Evolutionary conservation across 2,113 vertebrate genomes (phyloP), one percentile per base, ranked within the genome.

Genomic region (Dipodomys ordii): DNA sequence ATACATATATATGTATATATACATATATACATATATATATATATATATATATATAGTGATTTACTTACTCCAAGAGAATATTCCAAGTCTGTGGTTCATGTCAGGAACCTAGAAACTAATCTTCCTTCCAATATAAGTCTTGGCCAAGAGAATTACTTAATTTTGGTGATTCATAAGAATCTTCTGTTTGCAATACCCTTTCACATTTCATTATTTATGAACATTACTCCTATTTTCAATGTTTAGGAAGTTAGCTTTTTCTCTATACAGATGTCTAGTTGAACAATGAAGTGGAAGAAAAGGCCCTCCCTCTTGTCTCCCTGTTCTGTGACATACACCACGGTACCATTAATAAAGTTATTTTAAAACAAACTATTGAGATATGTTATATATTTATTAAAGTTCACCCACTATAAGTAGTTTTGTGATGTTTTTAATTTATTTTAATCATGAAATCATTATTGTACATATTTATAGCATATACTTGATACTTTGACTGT

Each of bases 41-140:
- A 88, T n/a, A 62, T 1, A 79, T 6, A 89, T 13, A 39, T 39
- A 39, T 39, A 39, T 39, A 6, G 39, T 39, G 39, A 94, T 72
- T 91, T 74, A 91, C 4, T 83, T 32, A 71, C 2, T 81, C 6
- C 7, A 83, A 73, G 2, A 72, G 11, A 2, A 2, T 73, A 68
- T 69, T 23, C 32, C 30, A 84, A 71, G 65, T 90, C 6, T 49
- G 7, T 23, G n/a, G 82, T 23, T 93, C 92, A 35, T 90, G 30
- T 69, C 6, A 78, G 74, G 5, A 88, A 74, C 19, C 22, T 78
- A 77, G 18, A 94, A 5, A 84, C 7, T 86, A 72, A 78, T 73
- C 46, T 88, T 83, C 90, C 35, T 88, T 83, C 85, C 69, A 6
- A 82, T 72, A 84, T 87, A 94, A 92, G 72, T 89, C 19, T 53